Base-by-base conservation (phyloP, 2,797 vertebrate genomes). In the Lacerta agilis region DNA sequence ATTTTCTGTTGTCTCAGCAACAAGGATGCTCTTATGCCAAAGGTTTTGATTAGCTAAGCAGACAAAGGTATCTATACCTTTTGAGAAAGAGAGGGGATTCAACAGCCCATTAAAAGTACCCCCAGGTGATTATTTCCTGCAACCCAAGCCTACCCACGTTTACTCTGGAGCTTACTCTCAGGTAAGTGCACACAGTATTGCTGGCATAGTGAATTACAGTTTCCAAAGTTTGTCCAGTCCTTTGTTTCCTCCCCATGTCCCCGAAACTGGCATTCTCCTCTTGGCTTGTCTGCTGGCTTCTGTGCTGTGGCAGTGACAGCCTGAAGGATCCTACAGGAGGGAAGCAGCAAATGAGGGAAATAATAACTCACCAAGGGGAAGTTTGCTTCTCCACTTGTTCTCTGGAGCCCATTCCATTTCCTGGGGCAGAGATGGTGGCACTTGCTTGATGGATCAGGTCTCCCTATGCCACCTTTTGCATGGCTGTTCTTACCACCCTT, bases 21-120 rank as follows among this genome's bases (percentile, higher is more conserved):
- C 1, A 0, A 15, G 36, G 33, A 4, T 41, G 64, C n/a, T 76
- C 45, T 49, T 49, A 5, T 29, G 1, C 0, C 0, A 0, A 0
- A 55, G 55, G 3, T 1, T n/a, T 13, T 29, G 7, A 0, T 8
- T 0, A 38, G 41, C 61, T 36, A 49, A 27, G 20, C 4, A 8
- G 64, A 43, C 67, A 17, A 1, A 8, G 29, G 0, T 0, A 0
- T 2, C 36, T 2, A 29, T 43, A 15, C 4, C 61, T 33, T n/a
- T 1, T 0, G 2, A 18, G 88, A 45, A 29, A 67, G 11, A 27
- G 76, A 15, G 13, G 76, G 11, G 75, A 43, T 25, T 15, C 36
- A 43, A 8, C 3, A 77, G 38, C 23, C 75, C 55, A 0, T 43
- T 29, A 5, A 61, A 45, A 43, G 79, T 49, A 49, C 45, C 1